These are phyloP conservation scores for Drosophila ercepeae DNA, from an alignment of 1,140 invertebrate species.

Conservation along the genomic window DNA sequence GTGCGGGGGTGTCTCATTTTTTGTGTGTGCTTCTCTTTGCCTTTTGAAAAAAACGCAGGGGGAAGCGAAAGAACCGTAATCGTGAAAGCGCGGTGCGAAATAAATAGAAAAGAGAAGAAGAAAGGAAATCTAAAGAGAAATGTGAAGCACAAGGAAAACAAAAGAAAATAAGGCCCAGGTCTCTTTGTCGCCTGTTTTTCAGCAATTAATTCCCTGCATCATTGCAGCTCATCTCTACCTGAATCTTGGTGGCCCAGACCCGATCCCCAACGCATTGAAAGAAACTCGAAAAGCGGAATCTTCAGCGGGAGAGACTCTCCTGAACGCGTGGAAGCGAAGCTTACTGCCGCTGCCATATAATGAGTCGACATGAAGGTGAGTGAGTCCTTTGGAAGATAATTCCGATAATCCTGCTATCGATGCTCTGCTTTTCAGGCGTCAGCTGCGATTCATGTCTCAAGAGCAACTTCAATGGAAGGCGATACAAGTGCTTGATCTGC, in stretches of 20 bases:
- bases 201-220: conserved; percentile 3
- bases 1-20: conserved; percentile 37
- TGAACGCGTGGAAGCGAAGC: conserved; percentile 38
- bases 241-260: conserved; percentile 22
- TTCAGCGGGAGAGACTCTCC: conserved; percentile 46
- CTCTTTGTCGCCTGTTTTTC: not conserved
- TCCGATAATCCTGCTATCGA: not conserved
- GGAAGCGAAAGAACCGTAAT: conserved; percentile 72
- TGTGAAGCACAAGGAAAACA: conserved; percentile 36
- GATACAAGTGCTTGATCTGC: conserved; percentile 99
- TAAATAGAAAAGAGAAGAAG: conserved; percentile 20
- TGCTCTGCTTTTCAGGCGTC: conserved; percentile 91
- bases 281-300: conserved; percentile 25
- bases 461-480: conserved; percentile 97
- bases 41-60: conserved; percentile 49
- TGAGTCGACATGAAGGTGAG: conserved; percentile 83
- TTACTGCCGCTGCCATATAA: conserved; percentile 69
- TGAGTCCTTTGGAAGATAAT: conserved; percentile 13
- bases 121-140: conserved; percentile 45
- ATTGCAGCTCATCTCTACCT: conserved; percentile 20
- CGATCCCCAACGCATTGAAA: conserved; percentile 24
- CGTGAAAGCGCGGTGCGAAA: conserved; percentile 37
- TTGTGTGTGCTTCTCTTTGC: conserved; percentile 56
- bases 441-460: conserved; percentile 99
- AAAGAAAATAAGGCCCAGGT: conserved; percentile 17